Percentiles rank a stretch among this genome's conserved stretches.
phyloP scores from a whole-genome alignment of 2,113 vertebrate genomes.

The Felis catus region DNA sequence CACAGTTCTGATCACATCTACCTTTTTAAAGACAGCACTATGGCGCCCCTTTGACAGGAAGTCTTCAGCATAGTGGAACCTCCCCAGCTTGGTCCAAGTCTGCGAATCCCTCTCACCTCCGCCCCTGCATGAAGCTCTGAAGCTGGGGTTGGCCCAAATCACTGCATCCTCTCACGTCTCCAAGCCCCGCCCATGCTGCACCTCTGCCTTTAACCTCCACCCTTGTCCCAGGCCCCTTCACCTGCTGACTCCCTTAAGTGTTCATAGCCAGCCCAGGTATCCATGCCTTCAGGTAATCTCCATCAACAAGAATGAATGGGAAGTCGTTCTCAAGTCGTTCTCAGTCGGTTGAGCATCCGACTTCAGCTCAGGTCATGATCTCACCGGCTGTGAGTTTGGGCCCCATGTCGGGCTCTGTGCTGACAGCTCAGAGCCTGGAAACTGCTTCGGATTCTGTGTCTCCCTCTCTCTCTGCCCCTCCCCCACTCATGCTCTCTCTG shows the following conservation, averaged over 20 bases:
- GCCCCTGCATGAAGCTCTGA: neutral
- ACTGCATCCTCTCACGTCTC: too few species aligned
- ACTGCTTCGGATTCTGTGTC: too few species aligned
- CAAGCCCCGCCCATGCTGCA: neutral
- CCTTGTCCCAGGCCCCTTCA: neutral
- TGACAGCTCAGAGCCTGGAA: too few species aligned
- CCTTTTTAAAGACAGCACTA: neutral
- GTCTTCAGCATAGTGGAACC: neutral
- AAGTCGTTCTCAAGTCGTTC: neutral
- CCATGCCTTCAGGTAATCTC: neutral
- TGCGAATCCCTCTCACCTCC: neutral
- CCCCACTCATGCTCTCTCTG: too few species aligned
- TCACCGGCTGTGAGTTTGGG: too few species aligned
- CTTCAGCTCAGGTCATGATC: too few species aligned
- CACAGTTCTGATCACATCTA: neutral
- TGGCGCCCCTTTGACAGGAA: neutral
- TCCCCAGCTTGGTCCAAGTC: neutral
- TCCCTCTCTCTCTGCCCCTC: too few species aligned
- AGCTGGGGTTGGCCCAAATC: neutral
- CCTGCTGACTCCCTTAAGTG: neutral
- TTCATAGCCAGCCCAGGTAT: neutral
- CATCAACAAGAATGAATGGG: neutral
- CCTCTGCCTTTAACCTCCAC: neutral
- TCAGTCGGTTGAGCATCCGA: too few species aligned
- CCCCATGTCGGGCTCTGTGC: too few species aligned